Evolutionary conservation across 2,797 vertebrate genomes (phyloP), one percentile per base, ranked within the genome.

Genomic region (Eulemur coronatus): DNA sequence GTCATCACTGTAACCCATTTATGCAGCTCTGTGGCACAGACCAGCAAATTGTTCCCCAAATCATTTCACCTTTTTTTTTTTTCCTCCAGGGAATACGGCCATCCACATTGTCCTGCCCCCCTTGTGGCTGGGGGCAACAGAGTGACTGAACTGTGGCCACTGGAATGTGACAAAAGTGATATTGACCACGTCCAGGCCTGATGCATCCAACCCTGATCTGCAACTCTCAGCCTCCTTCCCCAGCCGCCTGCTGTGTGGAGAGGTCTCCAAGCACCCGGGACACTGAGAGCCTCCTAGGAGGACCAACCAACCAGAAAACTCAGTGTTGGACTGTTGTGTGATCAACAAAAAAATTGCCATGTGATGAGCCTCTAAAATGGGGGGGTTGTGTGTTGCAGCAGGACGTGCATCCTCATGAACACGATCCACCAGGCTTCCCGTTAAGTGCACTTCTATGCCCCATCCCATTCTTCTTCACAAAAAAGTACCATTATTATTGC

Each of bases 241-340:
- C 33, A 8, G n/a, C 57, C 33, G 14, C 30, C 50, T 69, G 50
- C 73, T 38, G 20, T n/a, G 4, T 26, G 65, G 35, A 72, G 38
- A 26, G 52, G 30, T 0, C n/a, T 59, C 63, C 72, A 3, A 3
- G 63, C 33, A 7, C 48, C 17, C 13, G 28, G 52, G 12, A 78
- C 46, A 26, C 65, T 38, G 18, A 22, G 24, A 30, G 4, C 10
- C 41, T 52, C 35, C 35, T 17, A 24, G 3, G 70, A 61, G 43
- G 43, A 30, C n/a, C 22, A 30, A 13, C 26, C 38, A 3, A 0
- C 52, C 33, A 12, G 38, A n/a, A 43, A 13, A n/a, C 26, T 18
- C 0, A 0, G 46, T 1, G 6, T 17, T 14, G 73, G 28, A 1
- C 78, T 35, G 28, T 4, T 4, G 17, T 2, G 55, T 7, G 38